Conservation (phyloP, 2,797 vertebrate species). For the Sebastes itinus region DNA sequence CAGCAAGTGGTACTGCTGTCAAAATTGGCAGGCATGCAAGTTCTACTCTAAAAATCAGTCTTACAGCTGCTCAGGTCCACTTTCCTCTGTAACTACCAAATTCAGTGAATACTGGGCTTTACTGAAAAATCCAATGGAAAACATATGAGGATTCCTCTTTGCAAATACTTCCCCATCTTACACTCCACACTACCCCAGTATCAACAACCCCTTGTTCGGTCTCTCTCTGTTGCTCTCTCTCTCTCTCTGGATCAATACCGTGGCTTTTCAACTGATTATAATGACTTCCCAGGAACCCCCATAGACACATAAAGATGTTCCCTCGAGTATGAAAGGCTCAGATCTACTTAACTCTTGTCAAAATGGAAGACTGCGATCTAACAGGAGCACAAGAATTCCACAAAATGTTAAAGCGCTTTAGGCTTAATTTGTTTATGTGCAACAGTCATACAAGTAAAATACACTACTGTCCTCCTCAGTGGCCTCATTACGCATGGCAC, state of each 20-base stretch:
- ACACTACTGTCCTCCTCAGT: not conserved
- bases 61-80: not conserved
- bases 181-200: not conserved
- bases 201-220: not conserved
- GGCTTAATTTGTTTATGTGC: not conserved
- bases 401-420: not conserved
- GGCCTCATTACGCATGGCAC: not conserved
- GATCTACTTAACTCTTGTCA: not conserved
- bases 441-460: not conserved
- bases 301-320: not conserved
- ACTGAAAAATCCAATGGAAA: not conserved
- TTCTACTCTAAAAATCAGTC: not conserved
- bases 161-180: not conserved
- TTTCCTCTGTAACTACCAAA: not conserved
- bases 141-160: not conserved
- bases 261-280: constrained; percentile 44
- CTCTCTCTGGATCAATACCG: constrained; percentile 40
- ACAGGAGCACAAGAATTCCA: not conserved
- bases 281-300: constrained; percentile 3
- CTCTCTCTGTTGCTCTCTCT: not conserved
- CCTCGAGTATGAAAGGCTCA: not conserved
- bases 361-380: not conserved
- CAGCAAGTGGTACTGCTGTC: not conserved
- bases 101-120: not conserved
- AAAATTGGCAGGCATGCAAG: not conserved